Evolutionary conservation across 1,140 invertebrate genomes (phyloP), one percentile per base, ranked within the genome.

Genomic region (Drosophila bipectinata): DNA sequence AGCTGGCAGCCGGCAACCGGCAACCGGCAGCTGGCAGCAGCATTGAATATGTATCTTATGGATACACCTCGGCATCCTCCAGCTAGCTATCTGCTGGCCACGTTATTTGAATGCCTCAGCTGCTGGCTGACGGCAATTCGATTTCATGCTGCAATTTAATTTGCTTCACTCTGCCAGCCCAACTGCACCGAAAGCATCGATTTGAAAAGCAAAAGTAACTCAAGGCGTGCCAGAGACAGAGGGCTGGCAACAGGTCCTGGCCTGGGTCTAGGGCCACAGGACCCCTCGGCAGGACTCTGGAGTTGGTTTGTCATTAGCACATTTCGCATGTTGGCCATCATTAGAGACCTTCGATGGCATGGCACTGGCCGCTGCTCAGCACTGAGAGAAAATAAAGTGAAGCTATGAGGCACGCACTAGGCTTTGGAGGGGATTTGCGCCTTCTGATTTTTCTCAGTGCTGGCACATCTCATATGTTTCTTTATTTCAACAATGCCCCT

Each of bases 271-370:
- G 5, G 5, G 32, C 9, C 32, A 32, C 8, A 32, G 32, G 32
- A 32, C 9, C 8, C 32, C 26, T 28, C 1, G 26, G 32, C 32
- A 32, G 32, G 32, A 37, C 39, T 9, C 26, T 6, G 28, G 44
- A 69, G 66, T 69, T 68, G 63, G 66, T 69, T 69, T 69, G 63
- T 83, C 79, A 83, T 82, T 82, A 82, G 78, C 79, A 83, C 79
- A 83, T 79, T 82, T 75, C 71, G 73, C 74, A 77, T 82, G 74
- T 75, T 82, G 74, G 60, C 66, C 79, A 82, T 82, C 79, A 83
- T 82, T 82, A 82, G 69, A 78, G 59, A 55, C n/a, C 6, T 47
- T 9, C 18, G 28, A 28, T 45, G 26, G 26, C 2, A 10, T 32
- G 34, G 34, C 34, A 37, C 8, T 37, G 34, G 26, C 6, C 26